Evolutionary conservation across 53 echinoderm and acorn worm genomes (phyloP), one percentile per base, ranked within the genome.

Genomic region (Holothuria leucospilota): DNA sequence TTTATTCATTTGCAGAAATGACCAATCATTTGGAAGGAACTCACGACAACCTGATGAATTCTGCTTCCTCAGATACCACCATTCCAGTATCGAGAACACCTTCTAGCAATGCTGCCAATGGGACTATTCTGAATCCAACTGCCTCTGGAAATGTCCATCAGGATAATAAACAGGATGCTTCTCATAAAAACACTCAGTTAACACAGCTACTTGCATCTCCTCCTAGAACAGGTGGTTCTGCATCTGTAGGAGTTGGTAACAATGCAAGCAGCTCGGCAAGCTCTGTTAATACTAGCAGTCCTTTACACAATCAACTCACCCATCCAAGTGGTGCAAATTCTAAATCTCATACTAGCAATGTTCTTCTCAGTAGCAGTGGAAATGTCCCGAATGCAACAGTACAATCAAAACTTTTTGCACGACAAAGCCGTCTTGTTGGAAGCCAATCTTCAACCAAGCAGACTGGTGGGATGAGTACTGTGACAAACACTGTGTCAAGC

Each of bases 181-280:
- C 93, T 15, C 93, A 95, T 77, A 95, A 95, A 91, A 99, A 95
- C 78, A 93, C 92, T 77, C 99, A 99, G 83, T 90, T 99, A 15
- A 88, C 95, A 58, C 91, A 95, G 77, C 87, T 99, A 80, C 89
- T 99, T 73, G 87, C 92, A 69, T 95, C 94, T 60, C 95, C 99
- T 25, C 85, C 99, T 18, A 87, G 95, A 60, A 95, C 93, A 69
- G 92, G 89, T 59, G 89, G 81, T 30, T 81, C 89, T 75, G 82
- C 83, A 21, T 68, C 82, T 64, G 93, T 89, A 30, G 85, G 82
- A 25, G 83, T 86, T 29, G 82, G 82, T 25, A 89, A 87, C 59
- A 82, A 84, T 14, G 86, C 81, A 71, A 88, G 89, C 87, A 91
- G 92, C 59, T 91, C 91, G 38, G 79, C 89, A 80, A 89, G 87